Conservation (phyloP, 2,888 invertebrate genomes). For the Ischnura elegans region DNA sequence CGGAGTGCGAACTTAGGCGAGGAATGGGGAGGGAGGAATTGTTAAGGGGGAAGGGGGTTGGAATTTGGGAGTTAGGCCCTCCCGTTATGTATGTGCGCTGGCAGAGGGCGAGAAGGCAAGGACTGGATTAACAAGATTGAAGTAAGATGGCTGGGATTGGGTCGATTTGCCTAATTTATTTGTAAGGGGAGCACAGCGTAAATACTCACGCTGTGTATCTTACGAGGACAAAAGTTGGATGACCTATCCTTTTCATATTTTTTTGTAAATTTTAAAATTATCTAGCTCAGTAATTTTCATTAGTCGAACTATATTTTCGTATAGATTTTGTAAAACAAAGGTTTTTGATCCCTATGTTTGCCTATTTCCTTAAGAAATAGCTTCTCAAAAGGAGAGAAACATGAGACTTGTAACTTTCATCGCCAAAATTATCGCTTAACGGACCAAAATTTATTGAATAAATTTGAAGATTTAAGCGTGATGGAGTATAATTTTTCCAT, state of each 20-base stretch:
- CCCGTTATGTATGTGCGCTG: neutral
- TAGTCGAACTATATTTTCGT: no score
- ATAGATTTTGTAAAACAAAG: no score
- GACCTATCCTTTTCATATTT: neutral
- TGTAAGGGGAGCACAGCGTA: neutral
- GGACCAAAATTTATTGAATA: no score
- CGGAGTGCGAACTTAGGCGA: neutral
- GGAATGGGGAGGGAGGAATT: neutral
- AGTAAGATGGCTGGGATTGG: neutral
- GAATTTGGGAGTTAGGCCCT: neutral
- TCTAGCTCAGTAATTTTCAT: neutral
- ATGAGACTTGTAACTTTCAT: no score
- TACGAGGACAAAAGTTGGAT: neutral
- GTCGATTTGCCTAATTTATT: neutral
- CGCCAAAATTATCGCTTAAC: no score
- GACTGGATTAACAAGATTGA: slow-evolving; percentile 22
- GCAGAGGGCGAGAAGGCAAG: neutral
- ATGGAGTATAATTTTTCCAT: no score
- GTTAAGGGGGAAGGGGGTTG: neutral
- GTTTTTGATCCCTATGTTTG: no score
- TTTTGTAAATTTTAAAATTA: neutral
- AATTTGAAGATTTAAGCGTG: no score
- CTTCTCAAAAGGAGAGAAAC: no score
- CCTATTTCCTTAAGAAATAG: no score
- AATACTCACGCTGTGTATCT: neutral